Base-by-base conservation (phyloP, 1,140 invertebrate genomes). In the Aphidius ervi region DNA sequence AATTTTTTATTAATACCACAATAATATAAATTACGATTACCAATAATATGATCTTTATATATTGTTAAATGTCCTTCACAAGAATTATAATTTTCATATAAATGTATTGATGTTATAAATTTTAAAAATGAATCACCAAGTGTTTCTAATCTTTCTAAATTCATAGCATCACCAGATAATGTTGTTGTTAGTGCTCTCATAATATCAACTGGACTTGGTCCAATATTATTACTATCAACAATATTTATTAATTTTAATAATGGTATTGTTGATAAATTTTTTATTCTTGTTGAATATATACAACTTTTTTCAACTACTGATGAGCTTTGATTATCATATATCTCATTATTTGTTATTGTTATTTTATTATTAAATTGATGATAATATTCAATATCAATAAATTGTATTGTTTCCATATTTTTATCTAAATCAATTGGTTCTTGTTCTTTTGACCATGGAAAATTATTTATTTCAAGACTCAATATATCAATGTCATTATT, bases 51-150 rank as follows among this genome's bases (percentile, higher is more conserved):
- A 6, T 86, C 82, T 69, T 95, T 92, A 1, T 95, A 73, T 45
- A 82, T 74, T 0, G 91, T 92, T 1, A 95, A 79, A 59, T 83
- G 82, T 0, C 94, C 93, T 75, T 97, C 94, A 63, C 87, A 83
- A 0, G 75, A 73, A 0, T 86, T 84, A 77, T 87, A 93, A 53
- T 82, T 83, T 62, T 87, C 83, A 68, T 86, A 90, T 9, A 95
- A 73, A 70, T 87, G 91, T 0, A 93, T 70, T 7, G 88, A 89
- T 9, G 84, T 79, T 5, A 86, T 85, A 65, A 91, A 89, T 77
- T 97, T 97, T 1, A 97, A 79, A 70, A 94, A 95, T 1, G 91
- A 88, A 78, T 97, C 94, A 0, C 94, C 94, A 16, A 97, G 81
- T 0, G 90, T 90, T 78, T 97, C 94, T 5, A 89, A 74, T 5